A percentile compares a stretch with the other conserved stretches of the same genome.
Evolutionary conservation across 2,797 vertebrate species (phyloP).

Genomic region (Galago senegalensis): DNA sequence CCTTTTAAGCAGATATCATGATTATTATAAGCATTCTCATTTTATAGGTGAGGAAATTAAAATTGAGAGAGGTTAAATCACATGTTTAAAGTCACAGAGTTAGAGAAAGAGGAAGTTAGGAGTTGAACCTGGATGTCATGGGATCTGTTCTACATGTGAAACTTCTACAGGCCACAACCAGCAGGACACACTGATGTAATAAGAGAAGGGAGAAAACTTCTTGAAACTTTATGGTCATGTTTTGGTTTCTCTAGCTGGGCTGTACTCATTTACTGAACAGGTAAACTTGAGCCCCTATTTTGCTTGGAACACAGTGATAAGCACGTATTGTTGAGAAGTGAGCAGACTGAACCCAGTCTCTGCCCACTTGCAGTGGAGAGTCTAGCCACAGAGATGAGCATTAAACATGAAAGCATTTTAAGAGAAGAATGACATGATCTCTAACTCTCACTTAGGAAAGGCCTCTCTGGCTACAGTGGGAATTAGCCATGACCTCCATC

Average conservation of each 20-base stretch:
- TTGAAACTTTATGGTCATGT: not conserved
- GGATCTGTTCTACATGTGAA: not conserved
- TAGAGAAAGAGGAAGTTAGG: not conserved
- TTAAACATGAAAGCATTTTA: not conserved
- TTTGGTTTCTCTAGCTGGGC: not conserved
- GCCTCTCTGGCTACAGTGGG: not conserved
- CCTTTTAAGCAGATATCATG: not conserved
- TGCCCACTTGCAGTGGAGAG: not conserved
- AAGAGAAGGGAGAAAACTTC: not conserved
- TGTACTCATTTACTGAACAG: not conserved
- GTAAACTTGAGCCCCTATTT: not conserved
- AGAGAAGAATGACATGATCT: not conserved
- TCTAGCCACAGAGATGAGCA: not conserved
- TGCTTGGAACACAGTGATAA: not conserved
- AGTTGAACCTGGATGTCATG: not conserved
- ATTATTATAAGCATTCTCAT: not conserved
- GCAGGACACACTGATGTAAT: not conserved
- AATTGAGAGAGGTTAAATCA: not conserved
- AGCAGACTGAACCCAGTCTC: not conserved
- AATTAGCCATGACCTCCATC: not conserved
- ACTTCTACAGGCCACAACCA: not conserved
- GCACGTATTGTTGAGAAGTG: not conserved
- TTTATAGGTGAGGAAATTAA: constrained; percentile 35
- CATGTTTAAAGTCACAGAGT: not conserved
- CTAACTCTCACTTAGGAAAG: not conserved